phyloP scores from a whole-genome alignment of 2,113 vertebrate species.

The Menidia beryllina region DNA sequence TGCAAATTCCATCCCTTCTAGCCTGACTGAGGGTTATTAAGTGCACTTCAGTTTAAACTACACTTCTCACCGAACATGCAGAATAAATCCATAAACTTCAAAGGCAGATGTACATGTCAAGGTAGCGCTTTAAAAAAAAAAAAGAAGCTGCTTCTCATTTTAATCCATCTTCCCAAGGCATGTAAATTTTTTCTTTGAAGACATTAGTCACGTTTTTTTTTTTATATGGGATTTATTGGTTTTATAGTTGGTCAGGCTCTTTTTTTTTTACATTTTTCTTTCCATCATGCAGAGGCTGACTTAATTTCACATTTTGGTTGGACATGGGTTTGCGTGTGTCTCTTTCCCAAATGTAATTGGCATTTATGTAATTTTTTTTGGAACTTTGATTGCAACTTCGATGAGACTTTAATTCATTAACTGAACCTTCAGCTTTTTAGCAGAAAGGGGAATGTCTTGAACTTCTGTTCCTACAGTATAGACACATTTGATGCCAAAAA shows the following conservation, averaged over 20 bases:
- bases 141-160: constrained; percentile 32
- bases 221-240: constrained; percentile 14
- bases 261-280: background rate
- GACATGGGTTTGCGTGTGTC: background rate
- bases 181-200: constrained; percentile 30
- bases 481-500: no score
- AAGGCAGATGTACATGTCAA: constrained; percentile 33
- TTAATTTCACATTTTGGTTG: no score
- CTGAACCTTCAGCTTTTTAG: background rate
- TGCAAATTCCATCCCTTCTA: background rate
- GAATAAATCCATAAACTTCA: constrained; percentile 44
- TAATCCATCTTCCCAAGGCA: constrained; percentile 31
- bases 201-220: constrained; percentile 30
- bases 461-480: no score
- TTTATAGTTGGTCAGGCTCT: background rate
- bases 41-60: constrained; percentile 17
- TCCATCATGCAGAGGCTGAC: background rate
- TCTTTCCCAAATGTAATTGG: background rate
- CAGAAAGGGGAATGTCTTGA: no score
- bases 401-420: background rate
- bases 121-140: constrained; percentile 7
- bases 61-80: constrained; percentile 14
- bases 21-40: constrained; percentile 25
- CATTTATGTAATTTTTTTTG: constrained; percentile 2
- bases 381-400: background rate